Conservation (phyloP, 2,113 vertebrate genomes). For the Australoheros scitulus region DNA sequence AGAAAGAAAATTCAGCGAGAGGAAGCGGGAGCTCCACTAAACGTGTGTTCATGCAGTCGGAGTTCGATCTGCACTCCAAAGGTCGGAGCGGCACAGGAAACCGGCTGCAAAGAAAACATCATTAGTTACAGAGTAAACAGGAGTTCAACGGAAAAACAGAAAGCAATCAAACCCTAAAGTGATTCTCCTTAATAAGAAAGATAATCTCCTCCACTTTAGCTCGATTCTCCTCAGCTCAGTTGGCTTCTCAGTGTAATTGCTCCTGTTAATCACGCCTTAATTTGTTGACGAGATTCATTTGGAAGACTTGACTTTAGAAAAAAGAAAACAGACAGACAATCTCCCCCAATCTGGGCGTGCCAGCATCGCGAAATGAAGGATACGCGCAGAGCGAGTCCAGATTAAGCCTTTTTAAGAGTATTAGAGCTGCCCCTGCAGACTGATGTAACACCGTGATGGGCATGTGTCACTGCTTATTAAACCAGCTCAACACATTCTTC, state of each 20-base stretch:
- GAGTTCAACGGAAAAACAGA: conserved; percentile 71
- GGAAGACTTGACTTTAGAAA: conserved; percentile 56
- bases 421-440: conserved; percentile 18
- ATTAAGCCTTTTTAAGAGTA: conserved; percentile 61
- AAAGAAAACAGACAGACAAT: conserved; percentile 33
- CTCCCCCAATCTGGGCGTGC: conserved; percentile 53
- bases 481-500: conserved; percentile 3
- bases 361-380: conserved; percentile 62
- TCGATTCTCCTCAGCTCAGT: conserved; percentile 60
- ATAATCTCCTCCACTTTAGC: conserved; percentile 75
- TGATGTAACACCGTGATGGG: conserved; percentile 5
- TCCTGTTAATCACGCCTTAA: conserved; percentile 79
- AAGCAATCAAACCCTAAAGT: conserved; percentile 80
- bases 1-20: background rate
- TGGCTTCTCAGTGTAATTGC: conserved; percentile 68
- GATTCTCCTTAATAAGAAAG: conserved; percentile 72
- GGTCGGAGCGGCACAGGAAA: conserved; percentile 3
- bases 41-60: conserved; percentile 25
- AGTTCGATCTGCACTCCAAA: conserved; percentile 43
- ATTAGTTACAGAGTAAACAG: conserved; percentile 64
- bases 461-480: conserved; percentile 22
- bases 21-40: background rate
- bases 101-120: conserved; percentile 45
- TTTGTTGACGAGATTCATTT: conserved; percentile 76
- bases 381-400: conserved; percentile 45